phyloP scores from a whole-genome alignment of 2,113 vertebrate genomes.

The Phrynosoma platyrhinos region DNA sequence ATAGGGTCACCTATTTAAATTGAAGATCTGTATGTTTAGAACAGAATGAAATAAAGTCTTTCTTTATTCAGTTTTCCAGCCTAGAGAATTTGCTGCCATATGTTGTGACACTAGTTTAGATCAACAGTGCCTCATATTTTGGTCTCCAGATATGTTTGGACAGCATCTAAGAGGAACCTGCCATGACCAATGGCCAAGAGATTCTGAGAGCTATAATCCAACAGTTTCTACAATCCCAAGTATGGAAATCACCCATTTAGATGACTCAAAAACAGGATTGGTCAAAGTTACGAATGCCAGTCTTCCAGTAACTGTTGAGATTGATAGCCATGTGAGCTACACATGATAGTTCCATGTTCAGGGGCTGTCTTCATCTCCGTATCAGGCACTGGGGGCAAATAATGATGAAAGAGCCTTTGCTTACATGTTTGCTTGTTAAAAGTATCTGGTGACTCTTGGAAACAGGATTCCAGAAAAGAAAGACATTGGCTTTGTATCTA shows the following conservation, averaged over 20 bases:
- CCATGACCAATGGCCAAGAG: no score
- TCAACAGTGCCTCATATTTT: no score
- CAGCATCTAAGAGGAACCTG: no score
- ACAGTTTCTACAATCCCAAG: no score
- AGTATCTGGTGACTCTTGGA: not conserved
- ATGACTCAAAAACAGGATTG: no score
- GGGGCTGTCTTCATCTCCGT: not conserved
- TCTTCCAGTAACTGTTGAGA: not conserved
- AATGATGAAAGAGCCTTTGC: not conserved
- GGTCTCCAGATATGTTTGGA: no score
- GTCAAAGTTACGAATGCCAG: not conserved
- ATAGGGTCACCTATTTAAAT: not conserved
- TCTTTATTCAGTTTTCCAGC: not conserved
- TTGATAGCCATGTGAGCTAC: not conserved
- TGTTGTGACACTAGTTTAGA: not conserved
- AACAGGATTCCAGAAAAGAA: not conserved
- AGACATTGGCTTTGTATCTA: no score
- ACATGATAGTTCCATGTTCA: not conserved
- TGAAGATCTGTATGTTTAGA: no score
- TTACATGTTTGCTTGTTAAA: not conserved
- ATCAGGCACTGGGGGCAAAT: not conserved
- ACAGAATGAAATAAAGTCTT: not conserved
- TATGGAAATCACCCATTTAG: no score
- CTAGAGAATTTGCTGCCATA: not conserved
- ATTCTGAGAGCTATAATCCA: no score